A percentile compares a stretch with the other conserved stretches of the same genome.
Conservation (phyloP, 2,888 invertebrate genomes). For the Listrodromus nycthemerus region DNA sequence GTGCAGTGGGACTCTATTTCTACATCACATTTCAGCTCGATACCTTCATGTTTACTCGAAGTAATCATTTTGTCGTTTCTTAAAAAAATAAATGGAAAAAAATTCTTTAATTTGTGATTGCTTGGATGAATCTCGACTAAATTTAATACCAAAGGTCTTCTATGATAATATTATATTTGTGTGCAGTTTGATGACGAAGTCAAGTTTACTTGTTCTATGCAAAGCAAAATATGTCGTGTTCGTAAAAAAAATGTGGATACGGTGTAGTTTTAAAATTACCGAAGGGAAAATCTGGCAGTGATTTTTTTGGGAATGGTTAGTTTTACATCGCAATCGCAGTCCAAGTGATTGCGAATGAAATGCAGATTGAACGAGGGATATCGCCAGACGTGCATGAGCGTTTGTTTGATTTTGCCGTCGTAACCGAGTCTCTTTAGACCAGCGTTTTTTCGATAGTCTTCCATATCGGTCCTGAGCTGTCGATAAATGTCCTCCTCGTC, state of each 20-base stretch:
- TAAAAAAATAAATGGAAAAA: no score
- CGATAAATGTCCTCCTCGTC: slow-evolving; percentile 84
- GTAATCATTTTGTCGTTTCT: no score
- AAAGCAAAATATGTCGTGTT: no score
- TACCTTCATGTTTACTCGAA: no score
- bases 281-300: slow-evolving; percentile 71
- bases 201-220: no score
- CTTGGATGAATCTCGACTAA: no score
- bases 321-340: slow-evolving; percentile 54
- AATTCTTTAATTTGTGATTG: no score
- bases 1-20: no score
- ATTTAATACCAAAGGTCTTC: no score
- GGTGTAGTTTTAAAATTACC: slow-evolving; percentile 63
- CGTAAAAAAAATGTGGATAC: neutral
- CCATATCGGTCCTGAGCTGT: slow-evolving; percentile 66
- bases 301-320: slow-evolving; percentile 70
- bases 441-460: slow-evolving; percentile 68
- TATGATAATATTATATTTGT: no score
- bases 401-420: slow-evolving; percentile 63
- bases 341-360: slow-evolving; percentile 62
- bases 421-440: slow-evolving; percentile 65
- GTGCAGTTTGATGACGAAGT: no score
- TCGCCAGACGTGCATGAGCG: slow-evolving; percentile 84
- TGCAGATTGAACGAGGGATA: slow-evolving; percentile 73
- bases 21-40: no score